These are phyloP conservation scores for Lutjanus campechanus DNA, from an alignment of 2,797 vertebrate species.

Conservation along the genomic window DNA sequence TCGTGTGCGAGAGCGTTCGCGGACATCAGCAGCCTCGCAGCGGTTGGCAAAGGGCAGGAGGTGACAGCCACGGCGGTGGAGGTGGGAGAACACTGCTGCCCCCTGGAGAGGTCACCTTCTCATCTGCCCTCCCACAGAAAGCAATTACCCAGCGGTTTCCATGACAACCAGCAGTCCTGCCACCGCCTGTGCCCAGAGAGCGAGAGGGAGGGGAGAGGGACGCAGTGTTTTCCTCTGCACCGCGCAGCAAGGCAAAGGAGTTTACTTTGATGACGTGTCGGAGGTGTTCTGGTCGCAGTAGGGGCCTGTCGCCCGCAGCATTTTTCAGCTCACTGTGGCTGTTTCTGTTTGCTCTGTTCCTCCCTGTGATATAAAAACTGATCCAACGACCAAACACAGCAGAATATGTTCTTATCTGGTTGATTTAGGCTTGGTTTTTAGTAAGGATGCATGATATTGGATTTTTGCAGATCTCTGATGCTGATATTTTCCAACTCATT, in stretches of 20 bases:
- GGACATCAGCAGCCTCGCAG: background rate
- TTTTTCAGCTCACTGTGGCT: background rate
- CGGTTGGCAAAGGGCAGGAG: background rate
- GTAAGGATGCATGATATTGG: no score
- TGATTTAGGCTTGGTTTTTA: no score
- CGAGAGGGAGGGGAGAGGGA: background rate
- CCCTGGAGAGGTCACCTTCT: constrained; percentile 66
- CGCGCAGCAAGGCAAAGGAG: background rate
- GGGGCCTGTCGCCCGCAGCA: background rate
- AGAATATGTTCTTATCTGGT: background rate
- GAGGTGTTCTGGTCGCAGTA: no score
- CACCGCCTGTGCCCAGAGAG: background rate
- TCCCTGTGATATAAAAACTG: background rate
- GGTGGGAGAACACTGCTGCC: constrained; percentile 11
- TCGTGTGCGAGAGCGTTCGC: background rate
- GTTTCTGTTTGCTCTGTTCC: background rate
- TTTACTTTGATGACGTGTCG: background rate
- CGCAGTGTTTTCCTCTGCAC: background rate
- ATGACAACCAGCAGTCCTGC: constrained; percentile 46
- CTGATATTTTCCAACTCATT: no score
- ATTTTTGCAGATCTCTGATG: no score
- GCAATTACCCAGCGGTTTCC: constrained; percentile 65
- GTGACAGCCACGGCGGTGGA: constrained; percentile 5
- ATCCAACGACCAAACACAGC: background rate
- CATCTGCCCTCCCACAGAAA: constrained; percentile 63